Percentiles rank a stretch among this genome's conserved stretches.
phyloP scores from a whole-genome alignment of 2,113 vertebrate species.

The Chiloscyllium plagiosum region DNA sequence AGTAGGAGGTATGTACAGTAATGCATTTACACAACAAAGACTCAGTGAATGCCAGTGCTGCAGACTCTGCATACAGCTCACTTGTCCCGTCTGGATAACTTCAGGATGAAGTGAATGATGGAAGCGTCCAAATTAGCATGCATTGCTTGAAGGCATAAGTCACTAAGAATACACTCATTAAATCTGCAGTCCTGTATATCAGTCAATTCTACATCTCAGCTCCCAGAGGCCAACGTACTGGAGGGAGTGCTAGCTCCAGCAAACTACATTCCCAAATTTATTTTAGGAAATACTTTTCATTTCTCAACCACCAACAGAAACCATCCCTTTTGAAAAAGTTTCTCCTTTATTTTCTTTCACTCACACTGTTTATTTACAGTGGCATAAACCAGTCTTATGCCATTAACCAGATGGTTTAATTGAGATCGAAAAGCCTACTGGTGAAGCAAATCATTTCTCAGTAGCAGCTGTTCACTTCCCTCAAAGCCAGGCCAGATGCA shows the following conservation, averaged over 20 bases:
- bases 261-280: not conserved
- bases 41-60: slow-evolving; percentile 55
- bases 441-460: slow-evolving; percentile 51
- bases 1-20: slow-evolving; percentile 54
- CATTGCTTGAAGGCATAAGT: slow-evolving; percentile 45
- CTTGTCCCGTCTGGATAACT: slow-evolving; percentile 55
- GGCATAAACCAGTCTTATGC: not conserved
- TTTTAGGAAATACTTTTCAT: not conserved
- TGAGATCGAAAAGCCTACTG: slow-evolving; percentile 45
- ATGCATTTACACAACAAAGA: slow-evolving; percentile 57
- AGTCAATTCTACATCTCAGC: not conserved
- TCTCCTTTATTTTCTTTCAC: not conserved
- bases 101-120: slow-evolving; percentile 54
- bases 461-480: slow-evolving; percentile 49
- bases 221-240: no score
- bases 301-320: not conserved
- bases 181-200: slow-evolving; percentile 25
- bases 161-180: slow-evolving; percentile 47
- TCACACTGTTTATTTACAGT: not conserved
- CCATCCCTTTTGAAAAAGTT: not conserved
- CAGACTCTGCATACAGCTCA: slow-evolving; percentile 45
- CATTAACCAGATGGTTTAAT: slow-evolving; percentile 33
- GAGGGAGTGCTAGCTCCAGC: not conserved
- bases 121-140: slow-evolving; percentile 49
- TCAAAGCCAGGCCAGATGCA: slow-evolving; percentile 49